Evolutionary conservation across 2,797 vertebrate genomes (phyloP).

Genomic region (Sebastes nivosus): DNA sequence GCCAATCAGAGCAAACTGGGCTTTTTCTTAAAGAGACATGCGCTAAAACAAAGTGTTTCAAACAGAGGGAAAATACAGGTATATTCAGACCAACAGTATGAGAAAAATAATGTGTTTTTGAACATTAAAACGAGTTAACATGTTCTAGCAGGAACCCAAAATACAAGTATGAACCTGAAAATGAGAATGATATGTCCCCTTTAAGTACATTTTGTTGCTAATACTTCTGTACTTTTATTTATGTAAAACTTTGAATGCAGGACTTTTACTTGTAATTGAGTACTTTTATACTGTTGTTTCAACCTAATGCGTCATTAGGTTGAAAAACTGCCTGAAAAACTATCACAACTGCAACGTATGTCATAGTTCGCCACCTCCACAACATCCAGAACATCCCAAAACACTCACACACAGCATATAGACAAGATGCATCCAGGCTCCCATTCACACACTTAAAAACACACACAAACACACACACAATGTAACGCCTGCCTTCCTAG

Average conservation of each 20-base stretch:
- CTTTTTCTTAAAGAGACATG: no score
- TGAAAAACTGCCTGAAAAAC: neutral
- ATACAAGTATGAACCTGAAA: no score
- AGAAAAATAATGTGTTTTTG: no score
- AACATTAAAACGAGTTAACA: no score
- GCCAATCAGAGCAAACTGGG: no score
- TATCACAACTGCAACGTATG: neutral
- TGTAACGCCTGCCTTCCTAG: slow-evolving; percentile 8
- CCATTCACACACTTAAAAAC: neutral
- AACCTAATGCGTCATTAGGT: neutral
- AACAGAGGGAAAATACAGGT: no score
- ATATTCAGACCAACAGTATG: no score
- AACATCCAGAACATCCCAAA: neutral
- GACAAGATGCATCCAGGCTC: neutral
- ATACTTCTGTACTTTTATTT: neutral
- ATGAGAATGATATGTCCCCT: no score
- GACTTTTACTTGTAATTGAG: neutral
- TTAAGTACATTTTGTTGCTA: neutral
- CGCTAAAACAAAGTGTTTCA: no score
- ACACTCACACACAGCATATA: neutral
- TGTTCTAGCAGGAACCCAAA: no score
- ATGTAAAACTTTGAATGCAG: neutral
- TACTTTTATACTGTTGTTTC: neutral
- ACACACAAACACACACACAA: neutral
- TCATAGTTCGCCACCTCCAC: neutral